These are phyloP conservation scores for Megalops cyprinoides DNA, from an alignment of 2,797 vertebrate species.

Conservation along the genomic window DNA sequence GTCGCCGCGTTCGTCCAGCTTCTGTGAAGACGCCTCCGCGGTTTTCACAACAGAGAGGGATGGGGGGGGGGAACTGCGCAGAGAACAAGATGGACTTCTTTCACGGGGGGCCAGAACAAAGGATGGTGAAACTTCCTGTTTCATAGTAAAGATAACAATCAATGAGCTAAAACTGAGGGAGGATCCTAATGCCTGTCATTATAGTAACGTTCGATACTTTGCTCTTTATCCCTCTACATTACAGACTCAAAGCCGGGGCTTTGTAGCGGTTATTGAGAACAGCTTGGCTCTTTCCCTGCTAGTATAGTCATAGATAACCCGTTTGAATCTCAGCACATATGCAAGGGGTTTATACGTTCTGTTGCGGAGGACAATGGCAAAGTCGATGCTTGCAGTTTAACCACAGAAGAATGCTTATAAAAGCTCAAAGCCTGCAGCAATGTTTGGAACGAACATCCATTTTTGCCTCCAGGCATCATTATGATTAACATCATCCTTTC, in stretches of 20 bases:
- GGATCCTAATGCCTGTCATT: conserved; percentile 36
- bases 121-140: no score
- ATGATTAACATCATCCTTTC: conserved; percentile 40
- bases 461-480: conserved; percentile 14
- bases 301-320: neutral
- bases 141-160: neutral
- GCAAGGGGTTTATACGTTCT: neutral
- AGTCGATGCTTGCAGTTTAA: neutral
- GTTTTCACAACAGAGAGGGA: neutral
- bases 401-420: neutral
- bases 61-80: neutral
- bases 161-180: neutral
- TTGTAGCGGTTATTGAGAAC: neutral
- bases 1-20: conserved; percentile 55
- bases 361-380: neutral
- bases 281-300: conserved; percentile 6
- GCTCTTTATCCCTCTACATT: neutral
- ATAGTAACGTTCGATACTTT: conserved; percentile 20
- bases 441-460: neutral
- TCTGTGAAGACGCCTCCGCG: neutral
- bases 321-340: neutral
- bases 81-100: conserved; percentile 28
- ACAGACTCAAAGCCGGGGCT: neutral
- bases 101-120: no score
- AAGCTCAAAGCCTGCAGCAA: neutral